Evolutionary conservation across 2,888 invertebrate genomes (phyloP), one percentile per base, ranked within the genome.

Genomic region (Rotaria socialis): DNA sequence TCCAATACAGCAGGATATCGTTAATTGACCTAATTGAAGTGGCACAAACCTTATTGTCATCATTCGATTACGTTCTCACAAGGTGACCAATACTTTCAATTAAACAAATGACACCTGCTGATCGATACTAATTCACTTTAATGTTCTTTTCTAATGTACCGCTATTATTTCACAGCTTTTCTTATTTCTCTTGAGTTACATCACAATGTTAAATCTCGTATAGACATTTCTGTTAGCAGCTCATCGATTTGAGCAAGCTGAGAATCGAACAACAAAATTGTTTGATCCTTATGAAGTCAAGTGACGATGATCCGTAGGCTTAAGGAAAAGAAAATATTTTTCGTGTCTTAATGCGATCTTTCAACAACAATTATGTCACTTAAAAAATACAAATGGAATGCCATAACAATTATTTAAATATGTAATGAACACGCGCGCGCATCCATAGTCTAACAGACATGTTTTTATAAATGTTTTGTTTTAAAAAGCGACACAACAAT

Each of bases 251-350:
- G 67, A 35, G 67, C 67, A 67, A 67, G 67, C 67, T 67, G 67
- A 67, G 67, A 67, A 67, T 16, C 27, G 67, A 67, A 67, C 27
- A 67, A 67, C 67, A 67, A 67, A 35, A 35, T 35, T 67, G 67
- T 67, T 67, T 67, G 67, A 67, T 67, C 67, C 67, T 67, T 67
- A 67, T 67, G 67, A 67, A 67, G 67, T 67, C 67, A 67, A 67
- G 67, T 67, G 67, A 67, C 16, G 67, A 67, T 67, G 67, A 67
- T 67, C 67, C 67, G 19, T 67, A 35, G 6, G 16, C 16, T 16
- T 67, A 0, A 67, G 19, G 27, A 52, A 60, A 60, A 60, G 10
- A 67, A 24, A 50, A 56, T 11, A 19, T 67, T 16, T 27, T 67
- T 35, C 6, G 67, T 67, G 67, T 67, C 67, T 67, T 67, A 67